These are phyloP conservation scores for Leptopilina drosophilae DNA, from an alignment of 2,888 invertebrate species.

Conservation along the genomic window DNA sequence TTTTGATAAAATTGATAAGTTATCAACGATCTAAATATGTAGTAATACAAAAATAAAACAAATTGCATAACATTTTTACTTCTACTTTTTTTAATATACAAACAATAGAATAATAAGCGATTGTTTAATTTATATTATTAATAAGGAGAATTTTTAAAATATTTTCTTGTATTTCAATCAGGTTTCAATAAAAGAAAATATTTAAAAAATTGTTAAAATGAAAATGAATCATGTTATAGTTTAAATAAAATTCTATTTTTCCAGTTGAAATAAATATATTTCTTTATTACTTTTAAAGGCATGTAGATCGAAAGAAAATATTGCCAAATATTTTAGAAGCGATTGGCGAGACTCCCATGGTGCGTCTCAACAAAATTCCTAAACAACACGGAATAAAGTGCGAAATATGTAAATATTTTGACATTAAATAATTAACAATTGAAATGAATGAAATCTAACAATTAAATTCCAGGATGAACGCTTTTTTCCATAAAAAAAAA, in stretches of 20 bases:
- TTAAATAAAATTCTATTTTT: no score
- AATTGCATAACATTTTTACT: no score
- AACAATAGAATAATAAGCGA: no score
- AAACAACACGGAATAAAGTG: slow-evolving; percentile 88
- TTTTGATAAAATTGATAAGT: neutral
- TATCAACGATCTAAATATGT: neutral
- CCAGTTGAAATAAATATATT: neutral
- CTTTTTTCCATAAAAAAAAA: no score
- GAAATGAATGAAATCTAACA: neutral
- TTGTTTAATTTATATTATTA: no score
- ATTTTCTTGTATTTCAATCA: no score
- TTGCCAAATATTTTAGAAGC: slow-evolving; percentile 85
- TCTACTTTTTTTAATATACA: no score
- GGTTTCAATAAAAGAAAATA: no score
- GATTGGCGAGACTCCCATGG: slow-evolving; percentile 91
- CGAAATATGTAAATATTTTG: slow-evolving; percentile 79
- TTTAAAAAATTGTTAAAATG: no score
- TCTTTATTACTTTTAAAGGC: slow-evolving; percentile 56
- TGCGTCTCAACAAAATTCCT: slow-evolving; percentile 88
- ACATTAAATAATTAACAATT: neutral
- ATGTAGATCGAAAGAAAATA: slow-evolving; percentile 79
- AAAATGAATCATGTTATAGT: no score
- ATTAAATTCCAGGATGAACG: neutral
- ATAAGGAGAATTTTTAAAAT: no score
- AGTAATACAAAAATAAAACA: no score